Base-by-base conservation (phyloP, 1,140 invertebrate genomes). In the Anagrus nilaparvatae region DNA sequence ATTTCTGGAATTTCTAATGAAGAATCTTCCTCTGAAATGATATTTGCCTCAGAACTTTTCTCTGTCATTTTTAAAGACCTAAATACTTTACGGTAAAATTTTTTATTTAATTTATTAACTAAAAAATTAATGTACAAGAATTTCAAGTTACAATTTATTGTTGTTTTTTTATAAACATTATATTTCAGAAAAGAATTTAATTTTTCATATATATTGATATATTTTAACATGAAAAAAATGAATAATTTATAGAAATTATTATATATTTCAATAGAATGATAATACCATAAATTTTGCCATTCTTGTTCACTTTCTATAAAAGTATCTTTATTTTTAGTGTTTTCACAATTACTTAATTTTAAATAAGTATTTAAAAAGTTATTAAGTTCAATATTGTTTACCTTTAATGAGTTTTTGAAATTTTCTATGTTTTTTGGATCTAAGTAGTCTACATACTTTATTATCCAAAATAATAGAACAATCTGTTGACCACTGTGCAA, bases 1-100 rank as follows among this genome's bases (percentile, higher is more conserved):
- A 68, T 40, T 32, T 60, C 67, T 33, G 10, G 18, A 10, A 10
- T 6, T 20, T 10, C 21, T 34, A 30, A 7, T 30, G 4, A 23
- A 6, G 13, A 39, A 13, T 40, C n/a, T 48, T 44, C 16, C n/a
- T n/a, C n/a, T n/a, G n/a, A n/a, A n/a, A n/a, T n/a, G n/a, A n/a
- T n/a, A n/a, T n/a, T n/a, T n/a, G n/a, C n/a, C n/a, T n/a, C n/a
- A n/a, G n/a, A n/a, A n/a, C n/a, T n/a, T n/a, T n/a, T n/a, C n/a
- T n/a, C n/a, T n/a, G n/a, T n/a, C n/a, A n/a, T n/a, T n/a, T n/a
- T n/a, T n/a, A n/a, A n/a, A n/a, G n/a, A n/a, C n/a, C n/a, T n/a
- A n/a, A n/a, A n/a, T n/a, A n/a, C n/a, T n/a, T n/a, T n/a, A n/a
- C n/a, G n/a, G n/a, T n/a, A n/a, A n/a, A n/a, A n/a, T n/a, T n/a